These are phyloP conservation scores for Bimastos eiseni DNA, from an alignment of 2,888 invertebrate species.

Conservation along the genomic window DNA sequence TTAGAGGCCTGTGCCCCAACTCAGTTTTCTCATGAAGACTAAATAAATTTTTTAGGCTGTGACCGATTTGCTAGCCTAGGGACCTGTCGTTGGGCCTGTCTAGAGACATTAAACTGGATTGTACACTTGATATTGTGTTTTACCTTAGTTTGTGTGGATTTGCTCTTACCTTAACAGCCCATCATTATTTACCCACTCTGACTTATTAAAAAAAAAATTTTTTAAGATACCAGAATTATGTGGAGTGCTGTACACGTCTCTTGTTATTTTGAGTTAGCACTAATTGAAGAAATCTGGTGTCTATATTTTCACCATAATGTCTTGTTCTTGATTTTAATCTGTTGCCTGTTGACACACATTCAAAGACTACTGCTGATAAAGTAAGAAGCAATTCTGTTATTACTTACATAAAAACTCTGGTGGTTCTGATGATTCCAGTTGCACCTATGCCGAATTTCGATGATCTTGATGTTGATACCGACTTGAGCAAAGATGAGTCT, in stretches of 20 bases:
- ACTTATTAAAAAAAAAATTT: neutral
- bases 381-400: neutral
- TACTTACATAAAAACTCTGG: neutral
- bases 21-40: no score
- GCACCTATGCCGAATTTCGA: conserved; percentile 35
- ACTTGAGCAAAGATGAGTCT: neutral
- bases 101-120: no score
- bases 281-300: neutral
- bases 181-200: neutral
- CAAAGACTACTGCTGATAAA: neutral
- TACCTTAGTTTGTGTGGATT: neutral
- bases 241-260: neutral
- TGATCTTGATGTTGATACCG: conserved; percentile 29
- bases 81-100: no score
- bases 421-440: neutral
- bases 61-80: no score
- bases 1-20: no score
- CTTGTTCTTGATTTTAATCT: neutral
- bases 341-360: neutral
- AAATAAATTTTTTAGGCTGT: no score
- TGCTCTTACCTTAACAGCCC: neutral
- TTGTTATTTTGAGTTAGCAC: neutral
- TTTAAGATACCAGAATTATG: neutral
- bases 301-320: neutral
- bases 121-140: neutral